phyloP scores from a whole-genome alignment of 2,888 invertebrate species.

The Morpho achilles region DNA sequence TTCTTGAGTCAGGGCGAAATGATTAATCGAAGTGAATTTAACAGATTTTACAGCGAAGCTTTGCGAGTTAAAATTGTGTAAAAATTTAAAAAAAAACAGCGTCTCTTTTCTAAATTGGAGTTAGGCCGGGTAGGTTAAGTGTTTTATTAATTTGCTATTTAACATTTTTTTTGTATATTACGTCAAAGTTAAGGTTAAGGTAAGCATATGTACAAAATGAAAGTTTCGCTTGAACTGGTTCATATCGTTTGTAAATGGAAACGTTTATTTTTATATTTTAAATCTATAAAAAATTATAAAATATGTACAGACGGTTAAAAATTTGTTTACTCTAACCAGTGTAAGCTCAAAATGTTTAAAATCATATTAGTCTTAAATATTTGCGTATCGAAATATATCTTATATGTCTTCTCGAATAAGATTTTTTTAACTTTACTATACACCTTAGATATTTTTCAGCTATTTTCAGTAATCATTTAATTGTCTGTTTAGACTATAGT shows the following conservation, averaged over 20 bases:
- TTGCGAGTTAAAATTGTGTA: slow-evolving; percentile 33
- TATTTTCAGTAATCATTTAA: too few relatives aligned
- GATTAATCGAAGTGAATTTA: too few relatives aligned
- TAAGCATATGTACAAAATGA: background rate
- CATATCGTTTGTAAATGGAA: background rate
- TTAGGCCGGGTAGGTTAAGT: slow-evolving; percentile 66
- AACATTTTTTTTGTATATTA: slow-evolving; percentile 6
- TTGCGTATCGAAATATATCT: too few relatives aligned
- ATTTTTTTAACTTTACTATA: too few relatives aligned
- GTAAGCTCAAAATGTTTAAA: slow-evolving; percentile 11
- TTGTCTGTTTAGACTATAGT: too few relatives aligned
- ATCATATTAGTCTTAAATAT: background rate
- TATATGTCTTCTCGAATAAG: background rate
- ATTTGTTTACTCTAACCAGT: background rate
- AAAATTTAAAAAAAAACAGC: slow-evolving; percentile 33
- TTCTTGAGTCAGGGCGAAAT: too few relatives aligned
- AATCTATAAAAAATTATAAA: too few relatives aligned
- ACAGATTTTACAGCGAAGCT: slow-evolving; percentile 15
- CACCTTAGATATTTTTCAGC: too few relatives aligned
- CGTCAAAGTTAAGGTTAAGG: background rate
- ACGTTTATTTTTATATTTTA: too few relatives aligned
- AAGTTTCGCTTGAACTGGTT: slow-evolving; percentile 1
- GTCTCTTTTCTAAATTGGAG: slow-evolving; percentile 67
- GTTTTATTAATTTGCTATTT: slow-evolving; percentile 31
- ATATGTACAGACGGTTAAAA: too few relatives aligned